phyloP scores from a whole-genome alignment of 2,888 invertebrate genomes.

The Ganaspis brasiliensis region DNA sequence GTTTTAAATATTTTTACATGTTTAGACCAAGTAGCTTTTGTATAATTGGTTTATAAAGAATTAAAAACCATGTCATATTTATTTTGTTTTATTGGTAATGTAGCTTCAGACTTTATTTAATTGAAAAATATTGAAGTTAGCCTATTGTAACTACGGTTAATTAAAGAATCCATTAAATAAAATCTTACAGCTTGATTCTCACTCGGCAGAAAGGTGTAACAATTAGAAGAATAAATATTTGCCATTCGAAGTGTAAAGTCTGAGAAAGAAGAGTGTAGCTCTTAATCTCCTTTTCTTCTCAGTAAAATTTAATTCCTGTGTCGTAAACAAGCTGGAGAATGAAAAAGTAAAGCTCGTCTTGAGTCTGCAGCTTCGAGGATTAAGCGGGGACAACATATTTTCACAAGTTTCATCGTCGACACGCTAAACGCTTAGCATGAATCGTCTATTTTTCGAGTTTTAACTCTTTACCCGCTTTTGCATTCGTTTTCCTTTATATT shows the following conservation, averaged over 20 bases:
- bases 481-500: neutral
- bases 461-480: conserved; percentile 16
- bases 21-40: too few species aligned
- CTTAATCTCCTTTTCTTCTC: conserved; percentile 35
- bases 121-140: too few species aligned
- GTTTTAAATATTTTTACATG: too few species aligned
- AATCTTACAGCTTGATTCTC: too few species aligned
- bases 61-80: too few species aligned
- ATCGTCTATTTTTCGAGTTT: conserved; percentile 29
- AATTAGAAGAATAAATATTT: conserved; percentile 11
- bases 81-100: too few species aligned
- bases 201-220: neutral
- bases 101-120: too few species aligned
- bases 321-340: conserved; percentile 39
- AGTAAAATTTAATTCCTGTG: conserved; percentile 42
- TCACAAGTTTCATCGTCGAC: conserved; percentile 38
- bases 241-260: conserved; percentile 11
- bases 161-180: too few species aligned
- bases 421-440: conserved; percentile 38
- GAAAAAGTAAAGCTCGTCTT: conserved; percentile 41
- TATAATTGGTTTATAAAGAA: too few species aligned
- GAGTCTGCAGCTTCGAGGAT: conserved; percentile 24
- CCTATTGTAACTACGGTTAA: too few species aligned
- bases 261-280: conserved; percentile 5
- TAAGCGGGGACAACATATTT: conserved; percentile 41